Evolutionary conservation across 2,797 vertebrate genomes (phyloP).

Genomic region (Sebastiscus tertius): DNA sequence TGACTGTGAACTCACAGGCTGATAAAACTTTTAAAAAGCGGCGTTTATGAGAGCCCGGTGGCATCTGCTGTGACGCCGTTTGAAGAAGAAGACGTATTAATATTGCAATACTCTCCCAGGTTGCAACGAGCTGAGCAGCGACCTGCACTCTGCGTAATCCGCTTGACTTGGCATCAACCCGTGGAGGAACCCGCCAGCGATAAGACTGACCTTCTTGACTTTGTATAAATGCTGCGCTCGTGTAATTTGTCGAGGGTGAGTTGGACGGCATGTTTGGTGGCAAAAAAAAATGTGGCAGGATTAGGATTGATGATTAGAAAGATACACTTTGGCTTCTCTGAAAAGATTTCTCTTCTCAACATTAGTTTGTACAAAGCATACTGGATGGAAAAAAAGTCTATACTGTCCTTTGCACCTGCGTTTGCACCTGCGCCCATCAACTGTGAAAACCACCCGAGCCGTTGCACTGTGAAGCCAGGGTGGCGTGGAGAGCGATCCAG

Average conservation of each 20-base stretch:
- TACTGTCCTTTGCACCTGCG: constrained; percentile 8
- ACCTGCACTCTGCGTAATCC: constrained; percentile 24
- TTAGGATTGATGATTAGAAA: not conserved
- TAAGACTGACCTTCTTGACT: constrained; percentile 33
- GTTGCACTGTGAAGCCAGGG: not conserved
- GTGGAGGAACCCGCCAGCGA: constrained; percentile 6
- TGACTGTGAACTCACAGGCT: constrained; percentile 26
- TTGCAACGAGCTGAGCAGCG: constrained; percentile 20
- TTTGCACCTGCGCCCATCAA: constrained; percentile 25
- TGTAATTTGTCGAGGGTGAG: not conserved
- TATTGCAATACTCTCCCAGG: constrained; percentile 50
- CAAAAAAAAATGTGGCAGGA: not conserved
- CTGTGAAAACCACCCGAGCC: constrained; percentile 7
- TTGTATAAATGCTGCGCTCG: constrained; percentile 14
- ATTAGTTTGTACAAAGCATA: not conserved
- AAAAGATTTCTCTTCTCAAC: not conserved
- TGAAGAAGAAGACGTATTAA: constrained; percentile 40
- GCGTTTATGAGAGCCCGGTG: constrained; percentile 25
- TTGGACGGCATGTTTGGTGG: not conserved
- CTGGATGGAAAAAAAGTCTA: not conserved
- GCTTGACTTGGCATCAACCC: constrained; percentile 31
- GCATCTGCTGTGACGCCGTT: constrained; percentile 20
- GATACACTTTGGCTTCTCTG: not conserved
- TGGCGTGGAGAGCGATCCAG: not conserved
- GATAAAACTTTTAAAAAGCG: constrained; percentile 40